phyloP scores from a whole-genome alignment of 1,140 invertebrate species.

The Trissolcus basalis region DNA sequence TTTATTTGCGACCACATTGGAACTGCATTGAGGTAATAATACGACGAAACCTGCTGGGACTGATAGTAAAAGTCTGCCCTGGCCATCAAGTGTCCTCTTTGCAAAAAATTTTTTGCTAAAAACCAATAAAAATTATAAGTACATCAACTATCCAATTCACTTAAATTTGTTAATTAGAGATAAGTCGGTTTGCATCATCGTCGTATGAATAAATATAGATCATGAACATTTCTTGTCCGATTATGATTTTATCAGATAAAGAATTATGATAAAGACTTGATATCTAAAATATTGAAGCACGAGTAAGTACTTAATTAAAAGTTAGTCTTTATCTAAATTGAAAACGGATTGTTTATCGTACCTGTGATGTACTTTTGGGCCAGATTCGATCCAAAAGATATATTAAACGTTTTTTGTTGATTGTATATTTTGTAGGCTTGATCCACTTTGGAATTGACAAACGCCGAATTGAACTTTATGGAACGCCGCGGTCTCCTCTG shows the following conservation, averaged over 20 bases:
- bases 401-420: constrained; percentile 14
- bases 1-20: constrained; percentile 78
- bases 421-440: constrained; percentile 3
- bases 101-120: constrained; percentile 62
- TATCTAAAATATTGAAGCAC: no score
- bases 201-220: no score
- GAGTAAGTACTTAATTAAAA: no score
- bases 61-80: constrained; percentile 76
- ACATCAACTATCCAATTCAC: no score
- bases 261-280: no score
- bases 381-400: constrained; percentile 3
- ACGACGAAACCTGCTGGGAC: constrained; percentile 74
- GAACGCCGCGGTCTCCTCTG: constrained; percentile 11
- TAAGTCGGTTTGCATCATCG: no score
- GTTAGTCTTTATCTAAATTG: not conserved
- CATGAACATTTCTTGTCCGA: no score
- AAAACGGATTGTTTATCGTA: no score
- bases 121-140: not conserved
- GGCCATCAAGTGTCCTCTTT: constrained; percentile 77
- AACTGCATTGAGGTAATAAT: constrained; percentile 76
- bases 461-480: constrained; percentile 23
- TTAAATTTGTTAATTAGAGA: no score
- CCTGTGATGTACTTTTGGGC: constrained; percentile 11
- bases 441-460: not conserved
- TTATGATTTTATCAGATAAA: no score